Evolutionary conservation across 2,797 vertebrate genomes (phyloP), one percentile per base, ranked within the genome.

Genomic region (Psittacula echo): DNA sequence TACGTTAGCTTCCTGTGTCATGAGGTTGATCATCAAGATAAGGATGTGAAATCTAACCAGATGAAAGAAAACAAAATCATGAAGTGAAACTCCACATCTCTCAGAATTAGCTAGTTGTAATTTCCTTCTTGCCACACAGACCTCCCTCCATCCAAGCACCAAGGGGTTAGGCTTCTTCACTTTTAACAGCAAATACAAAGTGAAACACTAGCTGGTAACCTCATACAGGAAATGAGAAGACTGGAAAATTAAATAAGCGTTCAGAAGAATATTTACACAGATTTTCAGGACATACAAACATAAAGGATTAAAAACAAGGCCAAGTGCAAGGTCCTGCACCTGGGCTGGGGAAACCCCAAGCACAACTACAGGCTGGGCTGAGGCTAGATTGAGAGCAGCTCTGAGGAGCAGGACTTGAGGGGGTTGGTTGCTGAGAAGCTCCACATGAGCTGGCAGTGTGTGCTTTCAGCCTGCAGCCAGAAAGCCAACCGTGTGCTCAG

Each of bases 31-130:
- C 47, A 64, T 70, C 79, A 81, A 90, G 85, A 81, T 64, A 70
- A 37, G 48, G 92, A 92, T 56, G 22, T 91, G 87, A 95, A 93
- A 93, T 94, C 53, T 88, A 91, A 85, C 37, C 47, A 95, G 89
- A 75, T 41, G 5, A 89, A 91, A 89, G 60, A 77, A 91, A 70
- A 62, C 5, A 81, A 93, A 96, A 93, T 54, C 10, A 30, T 3
- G 65, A 94, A 95, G 70, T 61, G 91, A 96, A 95, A 94, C 73
- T 74, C 26, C 0, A 2, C 7, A 0, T 87, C 89, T 94, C 53
- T 70, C 70, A 85, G 73, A 87, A 93, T 24, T 72, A 81, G 60
- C 62, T 62, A 50, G 2, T 62, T 86, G 50, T 75, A 68, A 61
- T 61, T 87, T 87, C 94, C 91, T 85, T 51, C 47, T 61, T 22